A percentile compares a stretch with the other conserved stretches of the same genome.
phyloP scores from a whole-genome alignment of 53 echinoderm and acorn worm genomes.

The Pentamera pediparva region DNA sequence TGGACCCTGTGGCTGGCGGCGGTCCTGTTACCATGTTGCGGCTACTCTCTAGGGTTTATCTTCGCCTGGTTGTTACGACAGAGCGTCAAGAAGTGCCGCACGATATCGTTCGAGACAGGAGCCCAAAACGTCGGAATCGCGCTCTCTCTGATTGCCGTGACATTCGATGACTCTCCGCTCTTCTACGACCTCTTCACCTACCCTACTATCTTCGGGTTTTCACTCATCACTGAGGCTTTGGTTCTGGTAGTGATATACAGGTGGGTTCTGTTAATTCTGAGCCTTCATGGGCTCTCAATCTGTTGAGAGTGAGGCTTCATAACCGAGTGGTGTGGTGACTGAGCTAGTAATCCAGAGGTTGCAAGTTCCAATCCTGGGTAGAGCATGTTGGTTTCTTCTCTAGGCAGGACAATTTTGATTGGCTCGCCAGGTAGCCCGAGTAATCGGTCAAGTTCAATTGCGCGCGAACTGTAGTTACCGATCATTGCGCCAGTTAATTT shows the following conservation, averaged over 20 bases:
- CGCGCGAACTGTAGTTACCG: too few species aligned
- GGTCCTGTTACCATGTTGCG: conserved; percentile 44
- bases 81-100: conserved; percentile 61
- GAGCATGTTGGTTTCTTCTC: too few species aligned
- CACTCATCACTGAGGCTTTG: conserved; percentile 43
- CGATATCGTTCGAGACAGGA: conserved; percentile 90
- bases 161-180: conserved; percentile 50
- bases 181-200: conserved; percentile 57
- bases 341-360: too few species aligned
- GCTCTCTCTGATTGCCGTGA: conserved; percentile 60
- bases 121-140: conserved; percentile 74
- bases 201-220: conserved; percentile 68
- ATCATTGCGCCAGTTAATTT: too few species aligned
- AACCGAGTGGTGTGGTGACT: too few species aligned
- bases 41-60: conserved; percentile 53
- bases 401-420: too few species aligned
- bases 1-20: conserved; percentile 82
- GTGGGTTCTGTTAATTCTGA: too few species aligned
- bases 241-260: conserved; percentile 32
- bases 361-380: too few species aligned
- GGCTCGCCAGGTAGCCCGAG: too few species aligned
- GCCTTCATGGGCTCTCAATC: too few species aligned
- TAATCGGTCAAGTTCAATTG: too few species aligned
- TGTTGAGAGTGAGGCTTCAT: too few species aligned
- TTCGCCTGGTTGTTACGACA: conserved; percentile 61